Evolutionary conservation across 64 coral and sea anemone species (phyloP), one percentile per base, ranked within the genome.

Genomic region (Pachyseris speciosa): DNA sequence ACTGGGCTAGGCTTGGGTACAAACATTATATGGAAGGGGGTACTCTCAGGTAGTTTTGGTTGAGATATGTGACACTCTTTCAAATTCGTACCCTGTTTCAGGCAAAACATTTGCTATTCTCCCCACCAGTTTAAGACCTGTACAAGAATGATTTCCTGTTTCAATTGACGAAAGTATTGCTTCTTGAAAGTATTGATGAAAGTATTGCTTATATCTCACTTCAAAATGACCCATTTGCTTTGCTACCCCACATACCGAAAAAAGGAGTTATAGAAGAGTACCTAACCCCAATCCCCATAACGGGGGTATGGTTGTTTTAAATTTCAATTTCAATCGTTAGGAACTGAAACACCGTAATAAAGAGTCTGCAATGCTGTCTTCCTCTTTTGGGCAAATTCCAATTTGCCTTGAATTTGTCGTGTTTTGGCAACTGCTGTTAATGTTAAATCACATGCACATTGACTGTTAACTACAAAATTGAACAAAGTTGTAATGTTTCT

Each of bases 391-490:
- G 52, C 8, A 58, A 58, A 58, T 42, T 37, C 71, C 83, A 48
- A 13, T 37, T 67, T 85, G 63, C 64, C 83, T 85, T 29, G 19
- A 30, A 67, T 31, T 68, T 27, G 25, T 31, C 12, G 42, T 64
- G 80, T 85, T 39, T 85, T 85, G 6, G 15, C 2, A 38, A 44
- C 64, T 67, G 64, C 83, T 17, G n/a, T 68, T 49, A 36, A 41
- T 6, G 49, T 66, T 11, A 67, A 42, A 47, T 68, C n/a, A 31
- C 2, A 17, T 5, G 63, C 37, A 28, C 61, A 68, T 27, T 42
- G 30, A 36, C 60, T 85, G 61, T 34, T 85, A n/a, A 50, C 25
- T 7, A 85, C 83, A 68, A 85, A 85, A 68, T 85, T 85, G 33
- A 42, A 69, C 24, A 85, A 85, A n/a, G 27, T 33, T 47, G 37